Conservation (phyloP, 2,113 vertebrate species). For the Coptodon rendalli region DNA sequence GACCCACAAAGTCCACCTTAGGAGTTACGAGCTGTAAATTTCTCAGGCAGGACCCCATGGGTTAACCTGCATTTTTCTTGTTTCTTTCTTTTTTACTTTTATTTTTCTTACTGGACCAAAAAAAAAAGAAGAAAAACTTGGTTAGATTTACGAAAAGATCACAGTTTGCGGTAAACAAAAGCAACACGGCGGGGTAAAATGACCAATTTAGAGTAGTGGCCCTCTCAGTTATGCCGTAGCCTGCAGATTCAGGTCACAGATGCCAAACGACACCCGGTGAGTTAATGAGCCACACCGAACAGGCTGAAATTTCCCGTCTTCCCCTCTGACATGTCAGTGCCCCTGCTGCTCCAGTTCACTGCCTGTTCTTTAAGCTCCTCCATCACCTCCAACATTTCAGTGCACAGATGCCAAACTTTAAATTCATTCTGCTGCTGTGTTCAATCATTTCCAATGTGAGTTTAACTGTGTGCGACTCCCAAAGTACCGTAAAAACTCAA, state of each 20-base stretch:
- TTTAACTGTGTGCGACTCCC: neutral
- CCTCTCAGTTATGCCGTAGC: neutral
- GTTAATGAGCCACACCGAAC: neutral
- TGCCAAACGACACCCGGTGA: neutral
- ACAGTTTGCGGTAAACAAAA: neutral
- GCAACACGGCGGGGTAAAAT: neutral
- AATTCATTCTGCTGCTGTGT: neutral
- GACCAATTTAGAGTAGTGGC: neutral
- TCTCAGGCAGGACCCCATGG: neutral
- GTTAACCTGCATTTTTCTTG: neutral
- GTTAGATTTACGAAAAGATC: neutral
- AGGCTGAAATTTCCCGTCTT: neutral
- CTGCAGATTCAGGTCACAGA: neutral
- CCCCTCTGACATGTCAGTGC: neutral
- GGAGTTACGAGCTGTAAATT: neutral
- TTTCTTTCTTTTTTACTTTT: neutral
- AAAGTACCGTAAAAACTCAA: neutral
- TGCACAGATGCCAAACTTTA: neutral
- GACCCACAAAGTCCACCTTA: neutral
- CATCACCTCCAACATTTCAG: neutral
- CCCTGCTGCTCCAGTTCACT: neutral
- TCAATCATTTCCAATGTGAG: neutral
- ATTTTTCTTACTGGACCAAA: neutral
- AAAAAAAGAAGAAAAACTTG: neutral
- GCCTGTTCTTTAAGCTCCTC: neutral